A percentile compares a stretch with the other conserved stretches of the same genome.
Conservation (phyloP, 2,888 invertebrate species). For the Clusia tigrina region DNA sequence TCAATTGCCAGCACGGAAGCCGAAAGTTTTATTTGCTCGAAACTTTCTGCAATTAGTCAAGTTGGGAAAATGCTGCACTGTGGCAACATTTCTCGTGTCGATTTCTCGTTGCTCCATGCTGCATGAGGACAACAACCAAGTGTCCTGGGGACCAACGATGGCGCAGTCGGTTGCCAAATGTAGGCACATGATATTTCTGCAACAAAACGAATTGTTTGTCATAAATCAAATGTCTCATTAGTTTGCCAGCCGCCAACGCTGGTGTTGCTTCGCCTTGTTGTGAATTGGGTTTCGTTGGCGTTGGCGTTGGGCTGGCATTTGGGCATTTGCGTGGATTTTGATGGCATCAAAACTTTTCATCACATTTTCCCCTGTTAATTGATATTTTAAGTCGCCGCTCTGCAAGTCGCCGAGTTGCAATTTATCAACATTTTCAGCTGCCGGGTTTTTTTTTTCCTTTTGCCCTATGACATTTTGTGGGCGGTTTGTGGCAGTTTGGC, state of each 20-base stretch:
- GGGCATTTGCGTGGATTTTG: background rate
- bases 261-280: background rate
- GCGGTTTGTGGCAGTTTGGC: background rate
- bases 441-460: background rate
- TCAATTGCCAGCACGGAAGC: too few relatives aligned
- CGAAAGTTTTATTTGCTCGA: too few relatives aligned
- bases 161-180: background rate
- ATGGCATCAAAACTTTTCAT: background rate
- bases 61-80: background rate
- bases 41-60: conserved; percentile 9
- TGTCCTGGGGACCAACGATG: background rate
- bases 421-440: background rate
- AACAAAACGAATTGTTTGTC: background rate
- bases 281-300: background rate
- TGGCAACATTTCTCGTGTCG: background rate
- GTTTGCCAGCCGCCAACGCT: conserved; percentile 2
- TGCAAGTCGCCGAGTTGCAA: background rate
- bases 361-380: background rate
- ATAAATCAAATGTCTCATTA: conserved; percentile 1
- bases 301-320: background rate
- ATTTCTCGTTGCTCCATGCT: background rate
- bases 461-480: background rate
- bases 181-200: background rate
- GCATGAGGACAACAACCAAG: background rate
- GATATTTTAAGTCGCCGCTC: conserved; percentile 5